Evolutionary conservation across 2,113 vertebrate species (phyloP), one percentile per base, ranked within the genome.

Genomic region (Ovis canadensis): DNA sequence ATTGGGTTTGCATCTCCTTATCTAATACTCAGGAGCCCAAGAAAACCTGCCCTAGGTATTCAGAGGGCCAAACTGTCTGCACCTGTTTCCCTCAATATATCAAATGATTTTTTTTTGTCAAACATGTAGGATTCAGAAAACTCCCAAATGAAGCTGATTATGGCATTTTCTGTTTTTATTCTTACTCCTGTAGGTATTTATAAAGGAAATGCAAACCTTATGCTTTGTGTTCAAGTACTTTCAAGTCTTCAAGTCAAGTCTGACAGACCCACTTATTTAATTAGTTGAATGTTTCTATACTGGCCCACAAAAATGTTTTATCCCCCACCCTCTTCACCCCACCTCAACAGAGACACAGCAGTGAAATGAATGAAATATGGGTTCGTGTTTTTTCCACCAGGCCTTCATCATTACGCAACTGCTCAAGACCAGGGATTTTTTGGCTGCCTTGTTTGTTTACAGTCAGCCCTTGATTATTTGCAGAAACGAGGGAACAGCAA

Each of bases 141-240:
- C 40, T 23, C 36, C 74, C 78, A 48, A 21, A 25, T 62, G 52
- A 94, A 93, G 54, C 59, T 86, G 50, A 74, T 21, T 88, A 9
- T 94, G 82, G 36, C 19, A n/a, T 97, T 86, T 95, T 96, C 80
- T 94, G 17, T 87, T 89, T 95, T 87, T 83, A 57, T 88, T 88
- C 83, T 91, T 92, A 85, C 48, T 74, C 62, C 62, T 5, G 1
- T 50, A 80, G 33, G 31, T 94, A 95, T 90, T 96, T 97, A 36
- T 40, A 93, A 98, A 92, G 55, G 52, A 97, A 96, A 95, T 81
- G 25, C 82, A 83, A 94, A 86, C 83, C 45, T 88, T 77, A 64
- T 77, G 89, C 33, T 91, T 94, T 50, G 3, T 45, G 77, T 80
- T 94, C 54, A 89, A 67, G 60, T 27, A 13, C 55, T 74, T 97